phyloP scores from a whole-genome alignment of 1,140 invertebrate species.

The Aphis gossypii region DNA sequence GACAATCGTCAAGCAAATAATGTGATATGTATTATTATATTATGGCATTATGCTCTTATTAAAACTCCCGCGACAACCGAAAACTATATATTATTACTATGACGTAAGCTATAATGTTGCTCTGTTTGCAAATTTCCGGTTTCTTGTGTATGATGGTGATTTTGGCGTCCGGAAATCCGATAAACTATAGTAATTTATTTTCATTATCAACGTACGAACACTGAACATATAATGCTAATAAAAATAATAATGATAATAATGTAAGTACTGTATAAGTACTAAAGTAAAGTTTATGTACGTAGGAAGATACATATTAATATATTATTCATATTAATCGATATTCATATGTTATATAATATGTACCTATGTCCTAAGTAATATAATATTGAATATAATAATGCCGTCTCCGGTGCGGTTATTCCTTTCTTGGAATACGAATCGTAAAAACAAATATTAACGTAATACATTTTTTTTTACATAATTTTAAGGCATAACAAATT shows the following conservation, averaged over 20 bases:
- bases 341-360: not conserved
- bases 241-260: not conserved
- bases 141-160: not conserved
- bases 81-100: conserved; percentile 8
- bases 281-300: no score
- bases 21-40: not conserved
- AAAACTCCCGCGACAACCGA: not conserved
- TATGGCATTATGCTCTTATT: not conserved
- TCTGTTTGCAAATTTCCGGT: not conserved
- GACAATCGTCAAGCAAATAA: not conserved
- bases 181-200: not conserved
- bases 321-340: no score
- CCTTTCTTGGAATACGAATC: no score
- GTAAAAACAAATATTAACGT: no score
- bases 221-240: not conserved
- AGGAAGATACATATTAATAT: no score
- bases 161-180: conserved; percentile 2
- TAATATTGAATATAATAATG: no score
- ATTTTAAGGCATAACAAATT: no score
- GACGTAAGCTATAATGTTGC: not conserved
- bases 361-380: no score
- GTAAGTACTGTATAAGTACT: no score
- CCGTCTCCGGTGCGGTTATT: no score
- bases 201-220: not conserved
- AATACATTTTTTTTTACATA: no score